A percentile compares a stretch with the other conserved stretches of the same genome.
These are phyloP conservation scores for Hydrozoanthus tunicans DNA, from an alignment of 64 coral and sea anemone genomes.

Conservation along the genomic window DNA sequence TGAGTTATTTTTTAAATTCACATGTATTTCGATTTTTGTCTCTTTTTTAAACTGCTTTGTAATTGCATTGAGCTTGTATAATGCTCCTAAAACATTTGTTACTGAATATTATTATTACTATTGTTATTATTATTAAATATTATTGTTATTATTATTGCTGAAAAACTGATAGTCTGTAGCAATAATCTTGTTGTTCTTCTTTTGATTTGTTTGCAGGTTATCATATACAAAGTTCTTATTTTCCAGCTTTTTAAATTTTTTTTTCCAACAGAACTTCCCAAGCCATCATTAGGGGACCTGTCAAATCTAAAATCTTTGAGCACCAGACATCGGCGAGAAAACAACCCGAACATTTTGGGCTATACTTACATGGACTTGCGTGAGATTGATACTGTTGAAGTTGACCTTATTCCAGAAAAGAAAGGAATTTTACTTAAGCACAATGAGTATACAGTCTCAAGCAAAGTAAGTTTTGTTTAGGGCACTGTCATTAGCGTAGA, in stretches of 20 bases:
- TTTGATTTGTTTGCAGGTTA: not conserved
- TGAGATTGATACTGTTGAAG: slow-evolving; percentile 79
- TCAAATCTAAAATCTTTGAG: slow-evolving; percentile 88
- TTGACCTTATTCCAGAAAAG: slow-evolving; percentile 94
- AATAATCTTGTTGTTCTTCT: too few relatives aligned
- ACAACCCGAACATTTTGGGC: slow-evolving; percentile 89
- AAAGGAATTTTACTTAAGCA: slow-evolving; percentile 99
- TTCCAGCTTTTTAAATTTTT: not conserved
- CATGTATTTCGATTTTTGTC: too few relatives aligned
- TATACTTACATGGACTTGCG: slow-evolving; percentile 85
- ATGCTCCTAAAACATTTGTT: too few relatives aligned
- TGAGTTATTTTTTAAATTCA: too few relatives aligned
- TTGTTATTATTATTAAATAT: too few relatives aligned
- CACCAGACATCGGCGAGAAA: slow-evolving; percentile 62
- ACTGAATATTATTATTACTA: too few relatives aligned
- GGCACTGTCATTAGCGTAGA: not conserved
- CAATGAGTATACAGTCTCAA: slow-evolving; percentile 96
- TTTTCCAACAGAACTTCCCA: slow-evolving; percentile 81
- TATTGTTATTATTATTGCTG: too few relatives aligned
- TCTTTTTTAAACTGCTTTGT: too few relatives aligned
- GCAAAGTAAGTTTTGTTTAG: slow-evolving; percentile 55
- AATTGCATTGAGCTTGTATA: too few relatives aligned
- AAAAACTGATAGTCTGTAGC: too few relatives aligned
- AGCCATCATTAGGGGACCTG: slow-evolving; percentile 90
- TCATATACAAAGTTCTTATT: not conserved